Evolutionary conservation across 2,797 vertebrate genomes (phyloP).

Genomic region (Lithobates sylvaticus): DNA sequence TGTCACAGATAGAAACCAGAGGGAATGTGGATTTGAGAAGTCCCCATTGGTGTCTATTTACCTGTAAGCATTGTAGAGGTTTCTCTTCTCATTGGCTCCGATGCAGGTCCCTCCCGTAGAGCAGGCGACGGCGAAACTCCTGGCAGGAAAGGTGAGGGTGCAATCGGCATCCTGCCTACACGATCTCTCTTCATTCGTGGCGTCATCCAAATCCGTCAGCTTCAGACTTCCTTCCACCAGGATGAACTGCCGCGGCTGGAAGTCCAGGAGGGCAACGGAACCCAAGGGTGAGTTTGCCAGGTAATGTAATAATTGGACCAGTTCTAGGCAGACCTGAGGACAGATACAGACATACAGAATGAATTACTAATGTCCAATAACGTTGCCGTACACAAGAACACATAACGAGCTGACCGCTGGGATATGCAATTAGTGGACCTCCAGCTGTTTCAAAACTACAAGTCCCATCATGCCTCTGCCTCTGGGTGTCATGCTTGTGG

Average conservation of each 20-base stretch:
- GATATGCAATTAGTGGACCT: too few relatives aligned
- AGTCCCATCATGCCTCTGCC: too few relatives aligned
- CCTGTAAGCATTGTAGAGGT: conserved; percentile 93
- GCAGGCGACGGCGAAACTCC: conserved; percentile 83
- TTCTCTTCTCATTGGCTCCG: conserved; percentile 88
- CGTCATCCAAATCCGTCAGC: conserved; percentile 91
- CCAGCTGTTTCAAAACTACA: too few relatives aligned
- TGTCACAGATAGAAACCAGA: too few relatives aligned
- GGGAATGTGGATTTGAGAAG: too few relatives aligned
- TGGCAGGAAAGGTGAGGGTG: conserved; percentile 83
- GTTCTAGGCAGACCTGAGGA: conserved; percentile 88
- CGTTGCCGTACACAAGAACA: too few relatives aligned
- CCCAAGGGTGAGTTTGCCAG: conserved; percentile 88
- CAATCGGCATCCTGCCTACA: conserved; percentile 83
- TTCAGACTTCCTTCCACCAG: conserved; percentile 88
- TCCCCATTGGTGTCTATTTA: conserved; percentile 59
- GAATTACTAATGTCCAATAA: too few relatives aligned
- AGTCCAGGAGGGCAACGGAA: conserved; percentile 90
- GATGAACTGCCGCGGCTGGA: conserved; percentile 92
- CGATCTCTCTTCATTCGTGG: conserved; percentile 77
- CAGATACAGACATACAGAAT: conserved; percentile 11
- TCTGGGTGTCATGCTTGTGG: too few relatives aligned
- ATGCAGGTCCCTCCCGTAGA: conserved; percentile 76
- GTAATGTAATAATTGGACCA: conserved; percentile 87
- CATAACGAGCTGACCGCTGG: too few relatives aligned